These are phyloP conservation scores for Passer montanus DNA, from an alignment of 2,113 vertebrate genomes.

Conservation along the genomic window DNA sequence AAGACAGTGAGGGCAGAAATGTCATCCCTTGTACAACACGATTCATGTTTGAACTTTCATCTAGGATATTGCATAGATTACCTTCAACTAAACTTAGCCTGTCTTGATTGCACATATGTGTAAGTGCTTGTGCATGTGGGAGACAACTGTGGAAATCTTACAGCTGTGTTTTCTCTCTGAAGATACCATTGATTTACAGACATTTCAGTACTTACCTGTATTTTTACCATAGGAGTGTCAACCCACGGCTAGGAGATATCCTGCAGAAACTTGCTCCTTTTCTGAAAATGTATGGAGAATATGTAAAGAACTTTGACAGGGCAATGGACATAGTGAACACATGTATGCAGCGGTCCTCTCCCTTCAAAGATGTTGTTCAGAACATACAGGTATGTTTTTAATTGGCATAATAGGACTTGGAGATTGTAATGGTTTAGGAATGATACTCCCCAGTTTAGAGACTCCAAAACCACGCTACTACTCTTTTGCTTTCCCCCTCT, in stretches of 20 bases:
- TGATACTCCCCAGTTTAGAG: not conserved
- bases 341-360: slow-evolving; percentile 86
- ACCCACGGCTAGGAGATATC: slow-evolving; percentile 94
- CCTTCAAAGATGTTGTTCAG: slow-evolving; percentile 90
- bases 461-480: not conserved
- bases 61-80: not conserved
- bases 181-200: not conserved
- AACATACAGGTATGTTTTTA: slow-evolving; percentile 84
- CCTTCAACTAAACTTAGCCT: not conserved
- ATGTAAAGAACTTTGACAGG: slow-evolving; percentile 96
- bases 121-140: not conserved
- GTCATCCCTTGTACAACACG: not conserved
- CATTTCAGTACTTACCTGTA: not conserved
- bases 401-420: not conserved
- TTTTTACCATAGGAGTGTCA: slow-evolving; percentile 77
- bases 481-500: not conserved
- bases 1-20: not conserved
- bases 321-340: slow-evolving; percentile 92
- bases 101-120: not conserved
- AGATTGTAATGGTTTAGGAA: not conserved
- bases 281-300: slow-evolving; percentile 98
- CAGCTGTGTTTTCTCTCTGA: not conserved
- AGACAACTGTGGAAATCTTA: not conserved
- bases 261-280: slow-evolving; percentile 97
- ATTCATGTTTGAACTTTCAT: not conserved